phyloP scores from a whole-genome alignment of 2,113 vertebrate species.

The Lasiurus cinereus region DNA sequence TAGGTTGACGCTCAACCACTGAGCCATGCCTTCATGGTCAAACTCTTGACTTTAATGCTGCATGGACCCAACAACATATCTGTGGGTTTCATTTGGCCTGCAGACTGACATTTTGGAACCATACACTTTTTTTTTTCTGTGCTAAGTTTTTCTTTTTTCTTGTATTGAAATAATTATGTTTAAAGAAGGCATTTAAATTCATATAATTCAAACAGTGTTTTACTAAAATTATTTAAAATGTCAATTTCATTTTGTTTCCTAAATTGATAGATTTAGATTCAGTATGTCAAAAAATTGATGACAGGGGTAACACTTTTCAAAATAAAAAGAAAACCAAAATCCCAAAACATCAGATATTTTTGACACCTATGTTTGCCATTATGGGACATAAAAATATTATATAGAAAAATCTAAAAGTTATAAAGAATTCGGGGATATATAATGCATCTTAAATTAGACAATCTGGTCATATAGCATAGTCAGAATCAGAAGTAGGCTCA shows the following conservation, averaged over 20 bases:
- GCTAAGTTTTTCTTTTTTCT: not conserved
- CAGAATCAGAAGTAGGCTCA: slow-evolving; percentile 46
- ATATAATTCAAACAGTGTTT: slow-evolving; percentile 56
- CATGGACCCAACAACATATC: not conserved
- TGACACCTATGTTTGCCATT: not conserved
- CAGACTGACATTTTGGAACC: slow-evolving; percentile 17
- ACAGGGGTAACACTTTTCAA: slow-evolving; percentile 28
- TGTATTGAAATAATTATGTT: slow-evolving; percentile 1
- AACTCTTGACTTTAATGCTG: not conserved
- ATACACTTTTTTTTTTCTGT: not conserved
- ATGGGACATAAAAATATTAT: slow-evolving; percentile 9
- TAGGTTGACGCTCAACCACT: no score
- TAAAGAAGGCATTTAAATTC: slow-evolving; percentile 23
- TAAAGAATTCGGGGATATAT: not conserved
- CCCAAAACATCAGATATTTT: slow-evolving; percentile 17
- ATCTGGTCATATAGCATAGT: not conserved
- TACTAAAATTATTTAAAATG: slow-evolving; percentile 55
- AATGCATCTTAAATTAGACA: slow-evolving; percentile 26
- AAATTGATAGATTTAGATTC: slow-evolving; percentile 51
- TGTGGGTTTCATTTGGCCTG: not conserved
- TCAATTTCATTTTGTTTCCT: slow-evolving; percentile 29
- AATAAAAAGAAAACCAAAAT: slow-evolving; percentile 46
- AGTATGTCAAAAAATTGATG: slow-evolving; percentile 37
- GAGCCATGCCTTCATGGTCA: no score
- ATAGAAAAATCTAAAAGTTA: slow-evolving; percentile 21